Evolutionary conservation across 1,140 invertebrate genomes (phyloP).

Genomic region (Drosophila asahinai): DNA sequence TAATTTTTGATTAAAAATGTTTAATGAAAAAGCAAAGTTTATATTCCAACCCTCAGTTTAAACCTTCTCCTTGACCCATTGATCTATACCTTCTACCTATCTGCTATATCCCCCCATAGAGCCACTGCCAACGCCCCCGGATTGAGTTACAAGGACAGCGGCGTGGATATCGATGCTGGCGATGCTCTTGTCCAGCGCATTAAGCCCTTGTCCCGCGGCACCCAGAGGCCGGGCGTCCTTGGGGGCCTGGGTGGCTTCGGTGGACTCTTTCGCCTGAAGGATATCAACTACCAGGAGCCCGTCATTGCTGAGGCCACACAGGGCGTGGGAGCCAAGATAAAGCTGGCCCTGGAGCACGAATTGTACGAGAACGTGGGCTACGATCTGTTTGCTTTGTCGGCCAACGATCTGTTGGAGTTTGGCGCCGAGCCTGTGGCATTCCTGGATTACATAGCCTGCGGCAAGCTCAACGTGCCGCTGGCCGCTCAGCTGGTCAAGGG

Average conservation of each 20-base stretch:
- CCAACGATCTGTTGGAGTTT: constrained; percentile 97
- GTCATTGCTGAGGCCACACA: constrained; percentile 95
- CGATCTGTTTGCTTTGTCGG: constrained; percentile 99
- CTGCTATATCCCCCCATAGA: constrained; percentile 12
- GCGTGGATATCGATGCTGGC: constrained; percentile 97
- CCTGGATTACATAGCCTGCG: constrained; percentile 98
- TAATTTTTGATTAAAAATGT: neutral
- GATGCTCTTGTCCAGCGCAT: constrained; percentile 94
- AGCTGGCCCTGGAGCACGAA: constrained; percentile 93
- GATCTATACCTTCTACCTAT: neutral
- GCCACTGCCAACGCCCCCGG: constrained; percentile 80
- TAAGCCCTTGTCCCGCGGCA: constrained; percentile 90
- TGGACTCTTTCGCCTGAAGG: constrained; percentile 93
- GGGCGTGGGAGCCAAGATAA: constrained; percentile 97
- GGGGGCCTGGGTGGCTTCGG: constrained; percentile 96
- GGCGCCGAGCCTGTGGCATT: constrained; percentile 98
- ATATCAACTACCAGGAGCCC: constrained; percentile 89
- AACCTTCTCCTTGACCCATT: neutral
- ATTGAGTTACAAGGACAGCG: constrained; percentile 96
- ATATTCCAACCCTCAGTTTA: neutral
- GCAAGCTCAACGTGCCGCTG: constrained; percentile 91
- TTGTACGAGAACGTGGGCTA: constrained; percentile 95
- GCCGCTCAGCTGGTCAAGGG: constrained; percentile 93
- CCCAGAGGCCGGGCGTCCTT: constrained; percentile 90
- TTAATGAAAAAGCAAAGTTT: neutral